These are phyloP conservation scores for Magallana nippona DNA, from an alignment of 2,888 invertebrate genomes.

Conservation along the genomic window DNA sequence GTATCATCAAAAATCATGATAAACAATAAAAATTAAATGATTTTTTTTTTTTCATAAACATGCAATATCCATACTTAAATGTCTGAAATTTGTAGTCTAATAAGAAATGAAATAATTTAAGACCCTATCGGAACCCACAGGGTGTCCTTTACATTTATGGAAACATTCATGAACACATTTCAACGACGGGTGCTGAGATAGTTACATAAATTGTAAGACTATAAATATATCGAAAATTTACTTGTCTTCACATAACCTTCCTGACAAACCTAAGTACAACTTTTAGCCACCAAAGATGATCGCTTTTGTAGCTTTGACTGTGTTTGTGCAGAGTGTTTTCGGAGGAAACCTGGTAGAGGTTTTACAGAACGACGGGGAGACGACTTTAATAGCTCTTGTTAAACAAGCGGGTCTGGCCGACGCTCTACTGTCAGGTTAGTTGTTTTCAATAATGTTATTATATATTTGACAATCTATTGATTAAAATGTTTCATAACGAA, in stretches of 20 bases:
- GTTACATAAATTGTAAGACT: not conserved
- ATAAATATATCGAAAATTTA: not conserved
- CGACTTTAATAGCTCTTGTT: slow-evolving; percentile 58
- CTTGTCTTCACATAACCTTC: no score
- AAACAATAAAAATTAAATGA: no score
- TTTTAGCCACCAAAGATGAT: not conserved
- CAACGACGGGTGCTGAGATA: no score
- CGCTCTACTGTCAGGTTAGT: slow-evolving; percentile 48
- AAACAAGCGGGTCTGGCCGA: slow-evolving; percentile 58
- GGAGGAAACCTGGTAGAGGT: slow-evolving; percentile 47
- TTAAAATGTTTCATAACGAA: not conserved
- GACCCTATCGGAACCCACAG: no score
- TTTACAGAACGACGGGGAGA: slow-evolving; percentile 43
- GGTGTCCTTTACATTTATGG: no score
- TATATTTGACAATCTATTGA: no score
- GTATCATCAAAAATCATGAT: no score
- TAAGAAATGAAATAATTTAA: no score
- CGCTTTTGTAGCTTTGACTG: not conserved
- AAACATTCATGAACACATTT: no score
- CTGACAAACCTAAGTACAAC: not conserved
- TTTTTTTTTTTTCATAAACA: no score
- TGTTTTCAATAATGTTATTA: not conserved
- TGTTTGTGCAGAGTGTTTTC: slow-evolving; percentile 33
- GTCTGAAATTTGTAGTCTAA: no score
- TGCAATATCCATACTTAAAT: no score